Percentiles rank a stretch among this genome's conserved stretches.
Evolutionary conservation across 2,113 vertebrate species (phyloP).

Genomic region (Procavia capensis): DNA sequence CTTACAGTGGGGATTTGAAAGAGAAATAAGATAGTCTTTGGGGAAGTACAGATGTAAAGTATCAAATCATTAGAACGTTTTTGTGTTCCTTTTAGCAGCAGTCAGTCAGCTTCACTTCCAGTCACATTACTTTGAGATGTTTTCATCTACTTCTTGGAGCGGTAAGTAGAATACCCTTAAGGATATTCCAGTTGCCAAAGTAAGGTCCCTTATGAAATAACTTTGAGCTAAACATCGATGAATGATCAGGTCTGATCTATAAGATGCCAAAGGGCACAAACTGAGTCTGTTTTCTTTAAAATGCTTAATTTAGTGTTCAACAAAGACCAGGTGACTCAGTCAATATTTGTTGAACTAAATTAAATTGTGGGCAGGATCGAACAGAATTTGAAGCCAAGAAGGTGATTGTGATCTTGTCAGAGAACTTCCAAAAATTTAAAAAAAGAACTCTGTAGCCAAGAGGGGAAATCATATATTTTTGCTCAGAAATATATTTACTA

Average conservation of each 20-base stretch:
- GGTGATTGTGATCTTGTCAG: neutral
- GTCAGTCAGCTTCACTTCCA: neutral
- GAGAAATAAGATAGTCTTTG: neutral
- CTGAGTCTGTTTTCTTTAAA: neutral
- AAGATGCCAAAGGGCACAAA: neutral
- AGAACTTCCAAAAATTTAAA: neutral
- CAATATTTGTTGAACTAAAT: constrained; percentile 44
- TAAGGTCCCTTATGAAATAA: neutral
- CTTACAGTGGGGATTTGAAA: neutral
- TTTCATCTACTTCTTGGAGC: neutral
- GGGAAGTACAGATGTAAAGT: neutral
- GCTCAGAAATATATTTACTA: neutral
- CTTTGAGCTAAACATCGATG: constrained; percentile 7
- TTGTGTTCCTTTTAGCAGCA: neutral
- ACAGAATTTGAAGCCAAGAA: constrained; percentile 2
- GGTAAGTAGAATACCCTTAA: neutral
- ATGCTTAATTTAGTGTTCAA: constrained; percentile 20
- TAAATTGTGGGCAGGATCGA: neutral
- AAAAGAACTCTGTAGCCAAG: neutral
- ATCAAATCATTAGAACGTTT: neutral
- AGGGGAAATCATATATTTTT: neutral
- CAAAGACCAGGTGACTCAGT: neutral
- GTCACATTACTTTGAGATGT: neutral
- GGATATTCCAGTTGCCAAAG: neutral
- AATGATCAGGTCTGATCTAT: neutral